phyloP scores from a whole-genome alignment of 1,140 invertebrate genomes.

The Drosophila eugracilis region DNA sequence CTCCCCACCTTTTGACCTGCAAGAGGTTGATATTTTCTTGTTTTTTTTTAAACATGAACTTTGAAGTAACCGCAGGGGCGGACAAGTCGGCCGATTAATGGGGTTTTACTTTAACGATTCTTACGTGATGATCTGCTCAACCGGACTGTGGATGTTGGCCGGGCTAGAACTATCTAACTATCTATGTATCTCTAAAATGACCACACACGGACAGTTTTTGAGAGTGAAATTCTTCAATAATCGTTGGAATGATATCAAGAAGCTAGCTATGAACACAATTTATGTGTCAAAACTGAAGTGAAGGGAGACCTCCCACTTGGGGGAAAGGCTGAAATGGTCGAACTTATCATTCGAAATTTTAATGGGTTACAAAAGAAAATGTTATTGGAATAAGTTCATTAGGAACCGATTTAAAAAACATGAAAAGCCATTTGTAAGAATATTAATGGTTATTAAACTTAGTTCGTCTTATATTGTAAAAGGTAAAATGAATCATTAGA shows the following conservation, averaged over 20 bases:
- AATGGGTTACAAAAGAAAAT: neutral
- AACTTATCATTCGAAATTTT: neutral
- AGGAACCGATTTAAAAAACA: no score
- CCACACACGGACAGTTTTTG: constrained; percentile 12
- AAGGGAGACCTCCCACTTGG: constrained; percentile 7
- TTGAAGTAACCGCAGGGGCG: constrained; percentile 56
- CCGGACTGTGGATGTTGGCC: constrained; percentile 21
- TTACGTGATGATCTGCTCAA: constrained; percentile 29
- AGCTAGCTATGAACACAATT: neutral
- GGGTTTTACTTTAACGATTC: constrained; percentile 50
- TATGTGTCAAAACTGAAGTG: constrained; percentile 1
- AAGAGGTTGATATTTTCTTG: constrained; percentile 39
- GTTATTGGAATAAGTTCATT: no score
- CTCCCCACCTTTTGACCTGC: constrained; percentile 44
- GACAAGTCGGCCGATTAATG: constrained; percentile 44
- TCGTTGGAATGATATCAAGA: constrained; percentile 1
- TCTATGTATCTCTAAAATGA: constrained; percentile 7
- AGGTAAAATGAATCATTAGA: neutral
- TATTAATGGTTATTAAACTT: no score
- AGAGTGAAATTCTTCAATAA: neutral
- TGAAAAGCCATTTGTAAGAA: no score
- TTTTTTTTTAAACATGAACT: no score
- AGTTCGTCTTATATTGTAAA: neutral
- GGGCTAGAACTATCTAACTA: neutral
- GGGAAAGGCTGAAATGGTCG: neutral